Conservation (phyloP, 2,797 vertebrate genomes). For the Arnoldichthys spilopterus region DNA sequence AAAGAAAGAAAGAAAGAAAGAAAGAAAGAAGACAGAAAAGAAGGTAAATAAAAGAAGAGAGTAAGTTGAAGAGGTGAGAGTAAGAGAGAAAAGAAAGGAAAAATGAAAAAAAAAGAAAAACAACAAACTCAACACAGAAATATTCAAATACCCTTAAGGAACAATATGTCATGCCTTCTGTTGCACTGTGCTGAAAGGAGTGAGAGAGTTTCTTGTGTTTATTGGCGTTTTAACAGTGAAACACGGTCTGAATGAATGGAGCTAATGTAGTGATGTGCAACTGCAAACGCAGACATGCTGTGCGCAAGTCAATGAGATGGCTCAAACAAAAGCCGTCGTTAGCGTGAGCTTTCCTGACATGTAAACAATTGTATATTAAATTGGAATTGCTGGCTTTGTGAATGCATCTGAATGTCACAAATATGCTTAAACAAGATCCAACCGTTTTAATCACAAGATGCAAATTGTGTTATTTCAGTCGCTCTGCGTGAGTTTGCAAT, state of each 20-base stretch:
- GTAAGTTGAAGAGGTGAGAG: neutral
- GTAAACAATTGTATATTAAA: conserved; percentile 49
- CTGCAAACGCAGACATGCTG: conserved; percentile 44
- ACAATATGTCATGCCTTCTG: conserved; percentile 8
- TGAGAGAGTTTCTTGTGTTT: conserved; percentile 27
- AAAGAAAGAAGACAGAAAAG: neutral
- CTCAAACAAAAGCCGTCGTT: conserved; percentile 45
- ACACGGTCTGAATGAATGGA: conserved; percentile 33
- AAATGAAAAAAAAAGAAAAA: neutral
- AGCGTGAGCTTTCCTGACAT: conserved; percentile 33
- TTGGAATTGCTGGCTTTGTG: conserved; percentile 28
- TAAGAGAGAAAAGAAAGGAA: neutral
- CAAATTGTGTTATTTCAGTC: conserved; percentile 46
- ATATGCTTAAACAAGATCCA: conserved; percentile 33
- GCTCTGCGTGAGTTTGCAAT: conserved; percentile 39
- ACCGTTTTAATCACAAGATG: conserved; percentile 48
- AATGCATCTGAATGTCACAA: conserved; percentile 34
- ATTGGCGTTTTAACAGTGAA: conserved; percentile 21
- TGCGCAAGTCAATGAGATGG: conserved; percentile 35
- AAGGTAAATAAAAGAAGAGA: neutral
- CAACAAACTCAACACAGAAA: conserved; percentile 6
- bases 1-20: neutral
- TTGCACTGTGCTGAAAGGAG: conserved; percentile 17
- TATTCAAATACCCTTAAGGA: conserved; percentile 17
- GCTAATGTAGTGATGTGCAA: conserved; percentile 39